Evolutionary conservation across 2,797 vertebrate species (phyloP).

Genomic region (Aselliscus stoliczkanus): DNA sequence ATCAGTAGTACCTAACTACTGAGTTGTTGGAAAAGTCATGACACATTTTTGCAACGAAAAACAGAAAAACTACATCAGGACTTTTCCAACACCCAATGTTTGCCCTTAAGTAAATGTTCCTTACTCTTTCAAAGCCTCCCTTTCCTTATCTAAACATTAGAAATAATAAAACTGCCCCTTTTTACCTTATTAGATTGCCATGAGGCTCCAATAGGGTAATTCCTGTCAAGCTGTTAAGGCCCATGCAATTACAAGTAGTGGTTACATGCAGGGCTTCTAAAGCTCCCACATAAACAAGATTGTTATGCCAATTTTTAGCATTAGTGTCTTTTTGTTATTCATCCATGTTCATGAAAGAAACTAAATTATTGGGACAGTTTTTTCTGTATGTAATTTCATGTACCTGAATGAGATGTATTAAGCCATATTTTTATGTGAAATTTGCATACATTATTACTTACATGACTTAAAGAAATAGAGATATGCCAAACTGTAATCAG

Average conservation of each 20-base stretch:
- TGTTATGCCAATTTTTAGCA: background rate
- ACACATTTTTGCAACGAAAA: too few relatives aligned
- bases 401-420: background rate
- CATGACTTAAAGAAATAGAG: background rate
- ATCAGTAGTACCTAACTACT: background rate
- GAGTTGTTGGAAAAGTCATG: too few relatives aligned
- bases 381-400: background rate
- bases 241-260: background rate
- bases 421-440: background rate
- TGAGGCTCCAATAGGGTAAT: background rate
- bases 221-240: background rate
- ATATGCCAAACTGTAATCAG: background rate
- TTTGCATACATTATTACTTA: background rate
- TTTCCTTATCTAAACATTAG: background rate
- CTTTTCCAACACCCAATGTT: too few relatives aligned
- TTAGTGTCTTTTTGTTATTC: background rate
- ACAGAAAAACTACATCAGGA: too few relatives aligned
- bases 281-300: background rate
- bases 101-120: background rate
- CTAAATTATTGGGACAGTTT: background rate
- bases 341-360: background rate
- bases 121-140: background rate
- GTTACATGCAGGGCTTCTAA: background rate
- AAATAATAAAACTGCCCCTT: background rate
- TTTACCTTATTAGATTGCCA: background rate